These are phyloP conservation scores for Drosophila paramelanica DNA, from an alignment of 2,888 invertebrate genomes.

Conservation along the genomic window DNA sequence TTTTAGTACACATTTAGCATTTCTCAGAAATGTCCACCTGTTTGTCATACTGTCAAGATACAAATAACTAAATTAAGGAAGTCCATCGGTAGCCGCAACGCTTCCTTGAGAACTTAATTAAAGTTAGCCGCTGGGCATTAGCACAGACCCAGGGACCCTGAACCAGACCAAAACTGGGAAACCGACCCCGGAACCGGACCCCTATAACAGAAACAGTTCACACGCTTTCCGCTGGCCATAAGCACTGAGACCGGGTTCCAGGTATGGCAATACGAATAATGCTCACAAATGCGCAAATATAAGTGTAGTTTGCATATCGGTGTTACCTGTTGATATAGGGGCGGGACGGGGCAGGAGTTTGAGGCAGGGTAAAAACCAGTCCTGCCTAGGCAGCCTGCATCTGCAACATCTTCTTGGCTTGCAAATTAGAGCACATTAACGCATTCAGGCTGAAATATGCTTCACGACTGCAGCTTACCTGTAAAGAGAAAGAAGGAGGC, in stretches of 20 bases:
- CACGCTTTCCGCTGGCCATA: constrained; percentile 58
- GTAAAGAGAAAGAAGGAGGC: constrained; percentile 41
- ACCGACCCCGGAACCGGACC: constrained; percentile 3
- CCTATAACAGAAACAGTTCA: constrained; percentile 49
- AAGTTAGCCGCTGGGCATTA: constrained; percentile 28
- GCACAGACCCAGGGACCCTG: neutral
- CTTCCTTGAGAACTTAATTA: constrained; percentile 58
- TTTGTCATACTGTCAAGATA: constrained; percentile 29
- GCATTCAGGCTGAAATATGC: constrained; percentile 58
- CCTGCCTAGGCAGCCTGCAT: constrained; percentile 5
- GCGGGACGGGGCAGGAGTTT: neutral
- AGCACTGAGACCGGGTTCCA: constrained; percentile 19
- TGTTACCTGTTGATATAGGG: constrained; percentile 66
- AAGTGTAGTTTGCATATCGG: constrained; percentile 56
- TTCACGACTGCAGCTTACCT: constrained; percentile 60
- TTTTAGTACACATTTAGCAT: neutral
- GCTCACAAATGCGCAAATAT: constrained; percentile 66
- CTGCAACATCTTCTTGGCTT: constrained; percentile 39
- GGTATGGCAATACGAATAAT: constrained; percentile 29
- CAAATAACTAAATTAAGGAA: constrained; percentile 46
- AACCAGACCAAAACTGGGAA: neutral
- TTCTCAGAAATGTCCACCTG: constrained; percentile 12
- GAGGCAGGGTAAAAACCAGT: constrained; percentile 2
- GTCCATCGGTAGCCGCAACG: constrained; percentile 20
- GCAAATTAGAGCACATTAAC: constrained; percentile 78